A percentile compares a stretch with the other conserved stretches of the same genome.
phyloP scores from a whole-genome alignment of 2,797 vertebrate species.

The Acrossocheilus fasciatus region DNA sequence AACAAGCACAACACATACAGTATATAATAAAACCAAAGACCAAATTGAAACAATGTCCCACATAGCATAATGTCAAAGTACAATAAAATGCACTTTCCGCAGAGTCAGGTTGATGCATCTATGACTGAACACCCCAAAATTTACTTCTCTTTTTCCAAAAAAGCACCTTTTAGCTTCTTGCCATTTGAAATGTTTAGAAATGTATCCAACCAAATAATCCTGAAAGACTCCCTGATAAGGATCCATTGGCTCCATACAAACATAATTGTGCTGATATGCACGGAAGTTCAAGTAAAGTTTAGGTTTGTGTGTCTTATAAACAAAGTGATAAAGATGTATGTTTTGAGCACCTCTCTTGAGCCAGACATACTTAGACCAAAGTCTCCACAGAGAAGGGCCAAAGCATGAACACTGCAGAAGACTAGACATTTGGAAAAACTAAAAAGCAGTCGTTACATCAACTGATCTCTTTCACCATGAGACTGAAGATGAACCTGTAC shows the following conservation, averaged over 20 bases:
- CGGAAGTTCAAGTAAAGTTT: conserved; percentile 44
- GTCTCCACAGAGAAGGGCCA: conserved; percentile 47
- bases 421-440: conserved; percentile 55
- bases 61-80: conserved; percentile 23
- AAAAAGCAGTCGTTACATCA: conserved; percentile 43
- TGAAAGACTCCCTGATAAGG: conserved; percentile 22
- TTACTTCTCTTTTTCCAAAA: conserved; percentile 10
- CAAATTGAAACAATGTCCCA: conserved; percentile 13
- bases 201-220: conserved; percentile 38
- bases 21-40: conserved; percentile 6
- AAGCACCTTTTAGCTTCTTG: conserved; percentile 54
- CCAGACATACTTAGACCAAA: conserved; percentile 44
- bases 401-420: conserved; percentile 43
- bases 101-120: conserved; percentile 39
- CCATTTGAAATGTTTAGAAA: conserved; percentile 52
- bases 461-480: conserved; percentile 32
- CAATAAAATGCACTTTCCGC: conserved; percentile 14
- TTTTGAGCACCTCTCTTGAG: conserved; percentile 40
- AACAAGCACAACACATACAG: conserved; percentile 59
- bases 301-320: conserved; percentile 47
- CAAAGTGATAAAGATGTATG: conserved; percentile 54
- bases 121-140: conserved; percentile 17
- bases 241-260: conserved; percentile 31
- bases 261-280: conserved; percentile 40
- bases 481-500: conserved; percentile 35